Evolutionary conservation across 1,140 invertebrate species (phyloP), one percentile per base, ranked within the genome.

Genomic region (Drosophila sp.): DNA sequence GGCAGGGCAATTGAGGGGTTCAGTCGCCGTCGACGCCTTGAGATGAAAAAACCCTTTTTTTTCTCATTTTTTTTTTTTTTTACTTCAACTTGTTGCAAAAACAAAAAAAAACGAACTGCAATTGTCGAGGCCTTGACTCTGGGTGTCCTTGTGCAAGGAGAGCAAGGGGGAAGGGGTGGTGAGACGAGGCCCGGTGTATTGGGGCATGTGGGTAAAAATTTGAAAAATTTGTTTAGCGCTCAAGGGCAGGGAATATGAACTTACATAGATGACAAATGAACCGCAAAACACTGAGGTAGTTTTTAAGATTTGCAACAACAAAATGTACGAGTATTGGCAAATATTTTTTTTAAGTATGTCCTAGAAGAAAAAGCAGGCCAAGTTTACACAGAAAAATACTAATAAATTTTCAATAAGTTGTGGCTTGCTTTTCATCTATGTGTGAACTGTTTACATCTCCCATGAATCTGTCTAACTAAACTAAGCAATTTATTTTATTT

Each of bases 51-150:
- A 44, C 80, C 72, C 66, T 44, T 56, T 38, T 69, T 32, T 56
- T 38, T 70, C 11, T 17, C 29, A 32, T 57, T 73, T 62, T 60
- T 76, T 72, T 35, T 76, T 58, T 17, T 17, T 76, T 76, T 72
- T 41, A 76, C 58, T 32, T 32, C 70, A 87, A 86, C 83, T 87
- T 86, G 83, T 86, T 86, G 83, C 83, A 72, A 82, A 76, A 76
- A 65, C n/a, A 50, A 44, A 54, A 62, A 62, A 62, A 25, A 65
- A 60, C 74, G 35, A 58, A 74, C 56, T 69, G 74, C 81, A 71
- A 66, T 65, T 69, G 65, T 58, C 60, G 63, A 77, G 77, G 62
- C 83, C 83, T 86, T 86, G 83, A 87, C 83, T 82, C 79, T 86
- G 79, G 79, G 68, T 71, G 58, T 50, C 44, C 44, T 50, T 50